Percentiles rank a stretch among this genome's conserved stretches.
phyloP scores from a whole-genome alignment of 1,140 invertebrate genomes.

The Augochlora pura region DNA sequence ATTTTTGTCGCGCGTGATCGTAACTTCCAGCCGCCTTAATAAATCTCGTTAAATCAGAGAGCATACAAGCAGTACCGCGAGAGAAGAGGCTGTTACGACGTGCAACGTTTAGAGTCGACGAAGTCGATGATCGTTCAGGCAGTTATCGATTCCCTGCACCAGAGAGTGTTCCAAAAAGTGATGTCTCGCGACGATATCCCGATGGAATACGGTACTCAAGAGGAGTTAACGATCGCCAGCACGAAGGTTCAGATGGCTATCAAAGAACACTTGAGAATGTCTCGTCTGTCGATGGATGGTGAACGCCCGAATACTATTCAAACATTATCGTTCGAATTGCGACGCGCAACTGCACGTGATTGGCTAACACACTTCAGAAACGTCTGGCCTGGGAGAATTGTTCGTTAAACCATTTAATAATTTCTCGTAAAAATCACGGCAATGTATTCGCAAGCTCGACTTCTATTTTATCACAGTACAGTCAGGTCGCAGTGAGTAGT shows the following conservation, averaged over 20 bases:
- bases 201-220: slow-evolving; percentile 48
- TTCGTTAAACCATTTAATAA: too few relatives aligned
- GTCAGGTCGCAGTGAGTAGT: too few relatives aligned
- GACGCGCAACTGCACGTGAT: not conserved
- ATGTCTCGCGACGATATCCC: slow-evolving; percentile 50
- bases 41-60: slow-evolving; percentile 25
- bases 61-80: slow-evolving; percentile 58
- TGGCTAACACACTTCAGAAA: too few relatives aligned
- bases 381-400: too few relatives aligned
- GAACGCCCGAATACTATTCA: not conserved
- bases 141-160: slow-evolving; percentile 57
- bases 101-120: slow-evolving; percentile 30
- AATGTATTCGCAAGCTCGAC: too few relatives aligned
- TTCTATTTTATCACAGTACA: too few relatives aligned
- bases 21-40: too few relatives aligned
- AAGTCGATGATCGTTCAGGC: slow-evolving; percentile 50
- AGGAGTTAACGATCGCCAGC: slow-evolving; percentile 41
- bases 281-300: slow-evolving; percentile 34
- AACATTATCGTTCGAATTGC: not conserved
- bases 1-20: too few relatives aligned
- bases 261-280: slow-evolving; percentile 53
- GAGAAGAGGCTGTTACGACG: slow-evolving; percentile 15
- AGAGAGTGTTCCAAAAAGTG: slow-evolving; percentile 60
- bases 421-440: too few relatives aligned
- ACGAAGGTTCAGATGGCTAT: slow-evolving; percentile 54